Percentiles rank a stretch among this genome's conserved stretches.
Evolutionary conservation across 1,140 invertebrate species (phyloP).

Genomic region (Drosophila pruinosa): DNA sequence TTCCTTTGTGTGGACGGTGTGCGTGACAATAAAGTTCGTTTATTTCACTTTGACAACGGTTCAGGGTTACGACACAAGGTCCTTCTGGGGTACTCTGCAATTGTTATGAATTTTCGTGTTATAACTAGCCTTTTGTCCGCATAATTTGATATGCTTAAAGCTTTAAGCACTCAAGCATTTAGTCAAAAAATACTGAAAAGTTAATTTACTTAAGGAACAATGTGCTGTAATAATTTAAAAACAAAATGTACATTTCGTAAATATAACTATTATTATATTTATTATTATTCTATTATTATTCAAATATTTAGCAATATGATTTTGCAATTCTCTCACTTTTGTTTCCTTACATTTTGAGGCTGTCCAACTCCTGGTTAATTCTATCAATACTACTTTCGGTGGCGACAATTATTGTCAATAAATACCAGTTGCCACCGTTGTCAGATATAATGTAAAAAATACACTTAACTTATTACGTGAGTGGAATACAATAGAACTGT

Average conservation of each 20-base stretch:
- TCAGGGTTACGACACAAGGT: constrained; percentile 1
- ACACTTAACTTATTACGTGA: background rate
- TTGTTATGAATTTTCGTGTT: constrained; percentile 1
- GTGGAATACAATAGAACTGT: background rate
- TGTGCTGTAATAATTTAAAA: too few relatives aligned
- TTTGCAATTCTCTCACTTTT: too few relatives aligned
- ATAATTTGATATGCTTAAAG: background rate
- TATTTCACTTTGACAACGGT: constrained; percentile 22
- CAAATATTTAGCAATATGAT: too few relatives aligned
- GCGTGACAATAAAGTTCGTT: constrained; percentile 49
- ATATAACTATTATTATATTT: too few relatives aligned
- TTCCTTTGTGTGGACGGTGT: constrained; percentile 21
- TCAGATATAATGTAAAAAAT: background rate
- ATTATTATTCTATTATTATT: too few relatives aligned
- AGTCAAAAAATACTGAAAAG: too few relatives aligned
- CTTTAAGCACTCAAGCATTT: background rate
- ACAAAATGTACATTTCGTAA: too few relatives aligned
- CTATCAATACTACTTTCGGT: too few relatives aligned
- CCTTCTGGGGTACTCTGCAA: background rate
- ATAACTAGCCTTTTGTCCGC: background rate
- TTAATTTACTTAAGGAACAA: too few relatives aligned
- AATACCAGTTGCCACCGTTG: background rate
- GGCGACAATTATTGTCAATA: background rate
- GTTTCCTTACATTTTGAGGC: too few relatives aligned
- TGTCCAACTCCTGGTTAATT: too few relatives aligned